Evolutionary conservation across 2,113 vertebrate genomes (phyloP).

Genomic region (Tupaia tana): DNA sequence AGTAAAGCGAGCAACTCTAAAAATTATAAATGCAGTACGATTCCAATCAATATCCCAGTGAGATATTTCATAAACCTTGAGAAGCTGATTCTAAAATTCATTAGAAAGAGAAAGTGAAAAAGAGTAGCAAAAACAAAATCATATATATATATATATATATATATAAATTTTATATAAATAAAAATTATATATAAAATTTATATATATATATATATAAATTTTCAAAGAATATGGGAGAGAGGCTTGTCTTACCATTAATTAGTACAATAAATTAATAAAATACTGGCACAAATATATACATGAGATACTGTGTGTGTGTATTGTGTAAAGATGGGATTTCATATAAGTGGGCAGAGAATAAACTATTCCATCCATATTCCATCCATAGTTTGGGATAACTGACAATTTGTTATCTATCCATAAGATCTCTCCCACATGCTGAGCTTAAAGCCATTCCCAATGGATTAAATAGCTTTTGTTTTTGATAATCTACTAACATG

Average conservation of each 20-base stretch:
- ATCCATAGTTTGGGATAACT: not conserved
- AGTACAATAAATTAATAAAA: not conserved
- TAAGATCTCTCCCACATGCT: not conserved
- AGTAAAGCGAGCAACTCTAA: slow-evolving; percentile 1
- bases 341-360: not conserved
- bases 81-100: slow-evolving; percentile 14
- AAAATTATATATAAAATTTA: too few relatives aligned
- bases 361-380: not conserved
- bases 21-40: slow-evolving; percentile 25
- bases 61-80: slow-evolving; percentile 1
- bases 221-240: not conserved
- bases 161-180: not conserved
- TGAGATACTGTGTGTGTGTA: not conserved
- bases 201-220: not conserved
- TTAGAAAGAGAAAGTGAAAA: slow-evolving; percentile 38
- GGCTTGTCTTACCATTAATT: not conserved
- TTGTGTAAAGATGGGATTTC: slow-evolving; percentile 10
- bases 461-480: slow-evolving; percentile 36
- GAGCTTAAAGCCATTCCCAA: slow-evolving; percentile 32
- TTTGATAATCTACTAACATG: slow-evolving; percentile 12
- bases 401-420: not conserved
- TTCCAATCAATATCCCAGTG: not conserved
- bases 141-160: too few relatives aligned
- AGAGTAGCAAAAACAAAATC: not conserved
- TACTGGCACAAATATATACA: not conserved